A percentile compares a stretch with the other conserved stretches of the same genome.
Evolutionary conservation across 2,113 vertebrate genomes (phyloP).

Genomic region (Dipodomys spectabilis): DNA sequence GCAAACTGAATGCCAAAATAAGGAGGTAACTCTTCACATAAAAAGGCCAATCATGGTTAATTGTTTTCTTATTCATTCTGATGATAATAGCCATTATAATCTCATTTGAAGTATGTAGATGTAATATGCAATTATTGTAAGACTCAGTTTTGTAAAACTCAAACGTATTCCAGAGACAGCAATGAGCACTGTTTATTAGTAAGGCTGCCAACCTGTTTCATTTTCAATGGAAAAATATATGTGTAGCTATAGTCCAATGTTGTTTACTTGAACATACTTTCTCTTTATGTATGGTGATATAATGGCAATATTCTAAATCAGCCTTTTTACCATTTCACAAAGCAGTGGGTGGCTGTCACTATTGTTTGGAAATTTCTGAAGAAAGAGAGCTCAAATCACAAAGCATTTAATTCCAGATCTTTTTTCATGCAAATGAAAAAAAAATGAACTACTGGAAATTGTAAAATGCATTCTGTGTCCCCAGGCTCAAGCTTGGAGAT

Average conservation of each 20-base stretch:
- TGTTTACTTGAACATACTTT: slow-evolving; percentile 60
- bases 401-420: slow-evolving; percentile 41
- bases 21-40: slow-evolving; percentile 80
- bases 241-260: slow-evolving; percentile 41
- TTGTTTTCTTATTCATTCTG: slow-evolving; percentile 81
- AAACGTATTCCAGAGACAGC: slow-evolving; percentile 42
- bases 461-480: not conserved
- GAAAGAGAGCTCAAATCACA: slow-evolving; percentile 25
- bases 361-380: slow-evolving; percentile 61
- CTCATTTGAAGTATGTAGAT: slow-evolving; percentile 72
- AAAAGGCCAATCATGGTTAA: slow-evolving; percentile 83
- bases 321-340: slow-evolving; percentile 41
- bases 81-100: slow-evolving; percentile 61
- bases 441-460: not conserved
- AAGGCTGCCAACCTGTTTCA: slow-evolving; percentile 62
- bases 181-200: slow-evolving; percentile 58
- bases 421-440: slow-evolving; percentile 27
- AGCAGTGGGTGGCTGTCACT: slow-evolving; percentile 46
- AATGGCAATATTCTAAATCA: slow-evolving; percentile 61
- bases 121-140: slow-evolving; percentile 71
- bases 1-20: slow-evolving; percentile 77
- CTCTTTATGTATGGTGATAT: slow-evolving; percentile 57
- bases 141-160: slow-evolving; percentile 65
- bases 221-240: slow-evolving; percentile 64
- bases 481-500: not conserved